Conservation (phyloP, 2,113 vertebrate genomes). For the Pteropus alecto region DNA sequence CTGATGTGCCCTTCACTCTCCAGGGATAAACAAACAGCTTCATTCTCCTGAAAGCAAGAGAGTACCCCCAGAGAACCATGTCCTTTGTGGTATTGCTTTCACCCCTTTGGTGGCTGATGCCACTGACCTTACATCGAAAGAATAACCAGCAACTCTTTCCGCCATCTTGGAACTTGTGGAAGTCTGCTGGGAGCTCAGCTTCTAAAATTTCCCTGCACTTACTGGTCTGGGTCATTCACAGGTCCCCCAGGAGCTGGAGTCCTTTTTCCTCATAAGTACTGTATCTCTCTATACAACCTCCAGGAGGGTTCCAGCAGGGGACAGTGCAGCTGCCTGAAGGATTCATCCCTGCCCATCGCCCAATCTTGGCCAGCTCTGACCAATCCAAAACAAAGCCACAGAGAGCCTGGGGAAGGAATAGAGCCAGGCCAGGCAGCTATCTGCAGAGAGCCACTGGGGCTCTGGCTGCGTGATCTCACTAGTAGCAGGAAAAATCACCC, state of each 20-base stretch:
- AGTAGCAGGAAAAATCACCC: not conserved
- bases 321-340: not conserved
- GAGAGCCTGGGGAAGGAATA: not conserved
- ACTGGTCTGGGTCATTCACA: not conserved
- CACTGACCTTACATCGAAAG: not conserved
- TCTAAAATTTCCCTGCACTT: not conserved
- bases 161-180: not conserved
- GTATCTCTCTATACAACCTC: accelerated
- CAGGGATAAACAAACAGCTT: not conserved
- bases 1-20: not conserved
- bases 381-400: not conserved
- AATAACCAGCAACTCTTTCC: not conserved
- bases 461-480: not conserved
- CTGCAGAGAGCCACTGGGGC: not conserved
- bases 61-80: not conserved
- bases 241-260: not conserved
- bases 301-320: not conserved
- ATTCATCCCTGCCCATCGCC: not conserved
- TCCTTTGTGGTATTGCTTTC: not conserved
- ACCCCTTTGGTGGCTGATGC: not conserved
- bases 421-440: not conserved
- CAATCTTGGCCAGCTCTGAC: not conserved
- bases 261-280: not conserved
- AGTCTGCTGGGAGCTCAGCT: not conserved
- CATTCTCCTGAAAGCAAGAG: not conserved